A percentile compares a stretch with the other conserved stretches of the same genome.
These are phyloP conservation scores for Lepidonotus clava DNA, from an alignment of 2,888 invertebrate genomes.

Conservation along the genomic window DNA sequence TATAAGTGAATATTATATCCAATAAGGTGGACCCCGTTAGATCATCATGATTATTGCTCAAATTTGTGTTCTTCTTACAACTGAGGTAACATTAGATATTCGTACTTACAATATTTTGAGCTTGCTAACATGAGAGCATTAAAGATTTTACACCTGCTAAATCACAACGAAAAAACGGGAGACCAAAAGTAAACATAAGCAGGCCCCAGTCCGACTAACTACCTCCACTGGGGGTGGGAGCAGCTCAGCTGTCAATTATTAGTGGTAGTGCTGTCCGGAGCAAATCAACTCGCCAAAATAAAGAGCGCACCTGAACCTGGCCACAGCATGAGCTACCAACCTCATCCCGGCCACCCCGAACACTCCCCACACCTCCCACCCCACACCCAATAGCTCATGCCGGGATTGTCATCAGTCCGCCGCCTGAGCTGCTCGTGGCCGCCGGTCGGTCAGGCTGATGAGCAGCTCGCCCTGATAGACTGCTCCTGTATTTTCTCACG, in stretches of 20 bases:
- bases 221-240: not conserved
- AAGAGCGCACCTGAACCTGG: not conserved
- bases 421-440: not conserved
- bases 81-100: too few relatives aligned
- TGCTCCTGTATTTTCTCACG: conserved; percentile 14
- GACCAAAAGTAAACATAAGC: too few relatives aligned
- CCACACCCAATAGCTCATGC: not conserved
- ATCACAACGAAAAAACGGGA: too few relatives aligned
- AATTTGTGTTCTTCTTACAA: too few relatives aligned
- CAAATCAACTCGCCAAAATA: not conserved
- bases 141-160: too few relatives aligned
- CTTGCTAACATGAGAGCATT: too few relatives aligned
- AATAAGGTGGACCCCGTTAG: too few relatives aligned
- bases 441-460: not conserved
- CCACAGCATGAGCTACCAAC: not conserved
- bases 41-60: too few relatives aligned
- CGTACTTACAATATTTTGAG: too few relatives aligned
- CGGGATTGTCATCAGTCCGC: not conserved
- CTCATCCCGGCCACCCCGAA: not conserved
- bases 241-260: not conserved
- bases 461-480: conserved; percentile 6
- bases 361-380: not conserved
- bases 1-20: too few relatives aligned
- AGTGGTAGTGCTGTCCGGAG: not conserved
- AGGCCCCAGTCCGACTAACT: too few relatives aligned